Conservation (phyloP, 2,113 vertebrate species). For the Alligator sinensis region DNA sequence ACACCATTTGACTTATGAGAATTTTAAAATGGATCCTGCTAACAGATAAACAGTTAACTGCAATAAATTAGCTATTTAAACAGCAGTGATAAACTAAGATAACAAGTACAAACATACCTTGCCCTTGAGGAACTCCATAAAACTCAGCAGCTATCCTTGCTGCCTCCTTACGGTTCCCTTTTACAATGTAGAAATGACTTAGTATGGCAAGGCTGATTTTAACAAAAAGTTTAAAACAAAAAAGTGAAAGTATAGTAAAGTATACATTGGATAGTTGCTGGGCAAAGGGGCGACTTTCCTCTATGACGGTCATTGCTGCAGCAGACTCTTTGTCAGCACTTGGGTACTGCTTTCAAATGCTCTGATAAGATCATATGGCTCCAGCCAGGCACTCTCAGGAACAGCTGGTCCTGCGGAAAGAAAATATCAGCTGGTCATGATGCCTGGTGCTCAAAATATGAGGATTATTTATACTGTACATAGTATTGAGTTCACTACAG, state of each 20-base stretch:
- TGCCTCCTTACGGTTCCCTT: constrained; percentile 95
- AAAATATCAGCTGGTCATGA: constrained; percentile 83
- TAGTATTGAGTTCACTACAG: constrained; percentile 67
- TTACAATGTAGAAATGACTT: constrained; percentile 95
- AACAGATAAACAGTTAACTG: neutral
- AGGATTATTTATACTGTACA: constrained; percentile 83
- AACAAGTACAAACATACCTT: constrained; percentile 82
- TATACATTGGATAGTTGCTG: constrained; percentile 94
- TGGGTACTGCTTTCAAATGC: constrained; percentile 78
- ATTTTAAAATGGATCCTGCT: neutral
- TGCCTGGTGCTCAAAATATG: constrained; percentile 81
- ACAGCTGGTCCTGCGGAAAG: constrained; percentile 85
- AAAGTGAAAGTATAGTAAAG: constrained; percentile 95
- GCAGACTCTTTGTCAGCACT: constrained; percentile 68
- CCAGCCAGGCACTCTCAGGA: constrained; percentile 74
- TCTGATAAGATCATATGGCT: constrained; percentile 84
- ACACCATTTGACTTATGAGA: neutral
- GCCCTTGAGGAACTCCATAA: constrained; percentile 90
- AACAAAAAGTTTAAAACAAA: constrained; percentile 97
- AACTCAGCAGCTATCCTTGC: constrained; percentile 96
- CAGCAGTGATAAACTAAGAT: neutral
- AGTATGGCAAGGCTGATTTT: constrained; percentile 96
- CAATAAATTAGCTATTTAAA: neutral
- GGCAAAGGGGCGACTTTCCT: constrained; percentile 90
- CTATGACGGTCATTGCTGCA: constrained; percentile 86